phyloP scores from a whole-genome alignment of 2,797 vertebrate species.

The Threskiornis aethiopicus region DNA sequence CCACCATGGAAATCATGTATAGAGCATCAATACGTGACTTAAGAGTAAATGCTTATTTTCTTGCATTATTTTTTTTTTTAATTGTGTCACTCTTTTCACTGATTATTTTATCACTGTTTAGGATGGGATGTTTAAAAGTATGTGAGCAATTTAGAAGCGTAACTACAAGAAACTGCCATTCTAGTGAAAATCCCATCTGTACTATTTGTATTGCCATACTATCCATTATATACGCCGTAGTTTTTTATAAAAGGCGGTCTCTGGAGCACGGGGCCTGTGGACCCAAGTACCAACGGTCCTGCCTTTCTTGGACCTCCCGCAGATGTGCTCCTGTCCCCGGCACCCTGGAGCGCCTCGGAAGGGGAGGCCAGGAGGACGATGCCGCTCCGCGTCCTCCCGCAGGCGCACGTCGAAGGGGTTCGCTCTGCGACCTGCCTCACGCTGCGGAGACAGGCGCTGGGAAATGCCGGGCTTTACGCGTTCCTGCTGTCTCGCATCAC shows the following conservation, averaged over 20 bases:
- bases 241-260: fast-evolving
- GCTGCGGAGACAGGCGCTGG: not conserved
- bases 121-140: not conserved
- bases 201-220: fast-evolving
- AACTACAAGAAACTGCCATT: not conserved
- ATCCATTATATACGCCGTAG: not conserved
- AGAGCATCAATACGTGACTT: not conserved
- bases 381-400: fast-evolving
- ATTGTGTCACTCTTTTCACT: not conserved
- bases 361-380: not conserved
- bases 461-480: fast-evolving
- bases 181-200: not conserved
- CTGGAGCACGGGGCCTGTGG: not conserved
- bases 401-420: fast-evolving
- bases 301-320: not conserved
- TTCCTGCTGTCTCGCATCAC: not conserved
- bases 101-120: not conserved
- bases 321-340: not conserved
- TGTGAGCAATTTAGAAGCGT: not conserved
- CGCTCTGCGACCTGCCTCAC: not conserved
- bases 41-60: not conserved
- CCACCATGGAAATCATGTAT: not conserved
- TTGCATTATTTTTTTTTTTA: not conserved
- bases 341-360: not conserved
- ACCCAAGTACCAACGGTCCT: not conserved